A percentile compares a stretch with the other conserved stretches of the same genome.
These are phyloP conservation scores for Syritta pipiens DNA, from an alignment of 2,888 invertebrate species.

Conservation along the genomic window DNA sequence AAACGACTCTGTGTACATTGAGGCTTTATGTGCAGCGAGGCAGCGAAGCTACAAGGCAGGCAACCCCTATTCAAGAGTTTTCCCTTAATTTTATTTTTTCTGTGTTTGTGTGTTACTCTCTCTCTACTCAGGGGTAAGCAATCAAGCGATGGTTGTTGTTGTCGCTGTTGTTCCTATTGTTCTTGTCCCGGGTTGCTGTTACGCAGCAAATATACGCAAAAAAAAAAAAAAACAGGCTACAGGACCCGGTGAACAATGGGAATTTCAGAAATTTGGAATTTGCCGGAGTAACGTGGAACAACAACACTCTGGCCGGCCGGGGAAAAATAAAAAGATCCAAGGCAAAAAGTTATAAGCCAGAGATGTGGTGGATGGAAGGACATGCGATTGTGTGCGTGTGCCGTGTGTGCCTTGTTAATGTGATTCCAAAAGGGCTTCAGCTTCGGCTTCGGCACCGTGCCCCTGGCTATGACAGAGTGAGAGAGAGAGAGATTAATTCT, in stretches of 20 bases:
- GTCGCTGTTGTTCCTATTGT: constrained; percentile 56
- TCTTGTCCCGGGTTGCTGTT: constrained; percentile 34
- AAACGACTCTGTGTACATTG: not conserved
- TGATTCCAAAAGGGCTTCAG: constrained; percentile 44
- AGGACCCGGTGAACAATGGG: constrained; percentile 46
- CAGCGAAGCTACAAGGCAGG: too few relatives aligned
- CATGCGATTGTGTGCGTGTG: constrained; percentile 25
- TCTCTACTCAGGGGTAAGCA: constrained; percentile 50
- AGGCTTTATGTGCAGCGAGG: not conserved
- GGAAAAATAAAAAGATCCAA: constrained; percentile 21
- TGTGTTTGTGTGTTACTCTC: not conserved
- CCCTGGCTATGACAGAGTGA: constrained; percentile 41
- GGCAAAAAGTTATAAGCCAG: constrained; percentile 23
- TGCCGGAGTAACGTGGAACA: not conserved
- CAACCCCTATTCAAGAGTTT: not conserved
- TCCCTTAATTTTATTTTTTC: constrained; percentile 4
- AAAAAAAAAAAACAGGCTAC: constrained; percentile 50
- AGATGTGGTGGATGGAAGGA: constrained; percentile 34
- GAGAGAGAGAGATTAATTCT: constrained; percentile 44
- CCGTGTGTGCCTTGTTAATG: constrained; percentile 37
- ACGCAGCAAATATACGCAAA: constrained; percentile 50
- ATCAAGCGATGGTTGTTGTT: constrained; percentile 35
- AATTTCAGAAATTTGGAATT: constrained; percentile 57
- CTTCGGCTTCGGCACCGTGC: constrained; percentile 23
- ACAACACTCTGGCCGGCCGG: constrained; percentile 1